Evolutionary conservation across 92 coral and sea anemone species (phyloP), one percentile per base, ranked within the genome.

Genomic region (Micromussa lordhowensis): DNA sequence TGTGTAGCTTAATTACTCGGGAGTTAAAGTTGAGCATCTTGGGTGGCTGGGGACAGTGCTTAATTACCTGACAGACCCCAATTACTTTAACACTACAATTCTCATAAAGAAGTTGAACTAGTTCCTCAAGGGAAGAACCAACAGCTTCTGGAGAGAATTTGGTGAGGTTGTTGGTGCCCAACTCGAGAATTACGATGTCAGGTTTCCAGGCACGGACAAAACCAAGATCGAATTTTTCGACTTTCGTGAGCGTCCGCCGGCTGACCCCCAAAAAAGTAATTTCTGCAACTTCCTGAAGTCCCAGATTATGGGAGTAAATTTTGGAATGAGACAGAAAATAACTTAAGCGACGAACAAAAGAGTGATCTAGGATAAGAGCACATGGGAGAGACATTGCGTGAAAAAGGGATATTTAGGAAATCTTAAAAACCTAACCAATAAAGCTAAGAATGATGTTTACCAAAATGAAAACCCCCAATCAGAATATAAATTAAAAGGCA

Each of bases 121-220:
- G 59, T 72, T 72, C 77, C 40, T 72, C 48, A 30, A 34, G 49
- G 38, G 77, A 29, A 30, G 51, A 72, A 72, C 77, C 77, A 72
- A 72, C 51, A 29, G 77, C 32, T 72, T 72, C 77, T 29, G 77
- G 40, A 72, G 77, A 14, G 38, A 32, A 72, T 29, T 7, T 29
- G 77, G 51, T 72, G 77, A 72, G 77, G 40, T 72, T 7, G 77
- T 30, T 34, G 77, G 1, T 72, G 40, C 77, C 77, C 77, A 72
- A 72, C 40, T 72, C 77, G 40, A 72, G 77, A 72, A 72, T 72
- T 72, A 72, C 77, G 77, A 29, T 72, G 77, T 72, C 49, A 30
- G 77, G 77, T 29, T 71, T 71, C 15, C 38, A 71, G 76, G 3
- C 40, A 30, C 21, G 77, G 49, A 72, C 40, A 72, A 29, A 30